A percentile compares a stretch with the other conserved stretches of the same genome.
Conservation (phyloP, 2,113 vertebrate species). For the Hyperoodon ampullatus region DNA sequence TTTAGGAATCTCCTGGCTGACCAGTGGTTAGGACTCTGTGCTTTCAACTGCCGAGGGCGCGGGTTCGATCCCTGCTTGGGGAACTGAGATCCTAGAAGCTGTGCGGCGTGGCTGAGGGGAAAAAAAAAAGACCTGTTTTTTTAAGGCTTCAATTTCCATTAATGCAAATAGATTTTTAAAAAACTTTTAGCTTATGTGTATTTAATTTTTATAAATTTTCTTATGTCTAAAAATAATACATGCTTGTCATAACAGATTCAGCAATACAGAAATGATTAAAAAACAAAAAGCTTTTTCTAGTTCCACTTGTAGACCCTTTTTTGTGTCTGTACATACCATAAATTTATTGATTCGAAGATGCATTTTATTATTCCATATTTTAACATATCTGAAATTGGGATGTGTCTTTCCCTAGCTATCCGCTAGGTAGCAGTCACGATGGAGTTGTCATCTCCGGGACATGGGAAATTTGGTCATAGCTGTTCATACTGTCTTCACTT, state of each 20-base stretch:
- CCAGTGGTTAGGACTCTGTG: not conserved
- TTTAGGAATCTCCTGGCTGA: not conserved
- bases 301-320: not conserved
- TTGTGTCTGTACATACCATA: not conserved
- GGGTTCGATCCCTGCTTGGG: not conserved
- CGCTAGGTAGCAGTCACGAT: not conserved
- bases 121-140: not conserved
- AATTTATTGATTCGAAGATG: not conserved
- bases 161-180: not conserved
- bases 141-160: not conserved
- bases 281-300: not conserved
- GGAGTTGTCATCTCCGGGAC: not conserved
- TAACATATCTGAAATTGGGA: not conserved
- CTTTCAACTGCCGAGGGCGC: not conserved
- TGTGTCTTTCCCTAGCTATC: not conserved
- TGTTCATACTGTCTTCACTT: not conserved
- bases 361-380: not conserved
- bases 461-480: not conserved
- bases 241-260: not conserved
- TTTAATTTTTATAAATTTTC: slow-evolving; percentile 16
- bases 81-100: not conserved
- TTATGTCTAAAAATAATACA: slow-evolving; percentile 9
- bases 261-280: not conserved
- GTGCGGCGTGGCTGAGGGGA: no score
- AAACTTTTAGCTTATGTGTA: not conserved